A percentile compares a stretch with the other conserved stretches of the same genome.
Evolutionary conservation across 2,888 invertebrate species (phyloP).

Genomic region (Zygogramma bicolorata): DNA sequence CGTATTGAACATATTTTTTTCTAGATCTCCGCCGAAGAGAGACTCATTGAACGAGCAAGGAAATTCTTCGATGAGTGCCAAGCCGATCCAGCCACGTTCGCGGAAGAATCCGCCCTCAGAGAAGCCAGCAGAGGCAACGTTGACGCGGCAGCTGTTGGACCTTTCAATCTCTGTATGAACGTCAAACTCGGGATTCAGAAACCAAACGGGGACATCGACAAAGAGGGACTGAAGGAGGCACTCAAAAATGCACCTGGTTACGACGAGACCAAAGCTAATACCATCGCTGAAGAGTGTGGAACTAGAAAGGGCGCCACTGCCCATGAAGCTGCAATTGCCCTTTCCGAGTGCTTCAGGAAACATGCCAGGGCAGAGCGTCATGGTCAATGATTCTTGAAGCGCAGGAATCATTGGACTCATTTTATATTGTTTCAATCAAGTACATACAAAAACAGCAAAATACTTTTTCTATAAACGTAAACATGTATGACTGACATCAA

Average conservation of each 20-base stretch:
- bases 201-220: slow-evolving; percentile 9
- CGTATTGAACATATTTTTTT: not conserved
- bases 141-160: not conserved
- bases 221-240: not conserved
- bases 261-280: not conserved
- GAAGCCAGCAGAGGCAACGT: not conserved
- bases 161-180: slow-evolving; percentile 11
- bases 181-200: slow-evolving; percentile 4
- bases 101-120: not conserved
- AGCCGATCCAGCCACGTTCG: not conserved
- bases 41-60: not conserved
- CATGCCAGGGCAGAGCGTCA: not conserved
- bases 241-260: no score
- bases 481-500: no score
- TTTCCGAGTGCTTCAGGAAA: not conserved
- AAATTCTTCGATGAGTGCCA: not conserved
- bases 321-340: not conserved
- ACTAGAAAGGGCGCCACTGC: not conserved
- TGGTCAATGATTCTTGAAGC: no score
- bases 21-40: not conserved
- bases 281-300: no score
- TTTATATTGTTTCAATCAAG: no score
- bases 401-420: no score
- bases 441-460: no score
- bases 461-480: no score